These are phyloP conservation scores for Takifugu rubripes DNA, from an alignment of 2,797 vertebrate species.

Conservation along the genomic window DNA sequence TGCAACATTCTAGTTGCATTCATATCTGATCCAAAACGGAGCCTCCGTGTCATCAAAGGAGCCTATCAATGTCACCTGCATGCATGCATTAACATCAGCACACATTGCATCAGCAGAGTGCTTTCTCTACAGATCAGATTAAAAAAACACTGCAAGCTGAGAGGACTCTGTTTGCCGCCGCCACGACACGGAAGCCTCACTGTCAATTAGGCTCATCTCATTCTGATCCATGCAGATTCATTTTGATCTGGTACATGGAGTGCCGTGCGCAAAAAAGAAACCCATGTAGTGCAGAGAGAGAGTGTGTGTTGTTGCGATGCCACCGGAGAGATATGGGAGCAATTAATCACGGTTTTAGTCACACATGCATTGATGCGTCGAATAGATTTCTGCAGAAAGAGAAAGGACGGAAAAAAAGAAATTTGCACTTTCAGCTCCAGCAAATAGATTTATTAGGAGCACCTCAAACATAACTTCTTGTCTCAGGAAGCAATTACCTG, in stretches of 20 bases:
- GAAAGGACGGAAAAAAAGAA: constrained; percentile 13
- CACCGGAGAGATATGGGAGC: constrained; percentile 54
- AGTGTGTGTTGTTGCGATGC: constrained; percentile 24
- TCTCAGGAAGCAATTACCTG: constrained; percentile 39
- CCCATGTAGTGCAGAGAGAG: constrained; percentile 24
- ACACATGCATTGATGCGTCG: constrained; percentile 40
- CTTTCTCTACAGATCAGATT: too few relatives aligned
- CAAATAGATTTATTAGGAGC: constrained; percentile 29
- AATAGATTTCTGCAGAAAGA: constrained; percentile 41
- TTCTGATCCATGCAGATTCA: constrained; percentile 55
- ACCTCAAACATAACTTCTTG: constrained; percentile 39
- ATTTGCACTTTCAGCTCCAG: constrained; percentile 13
- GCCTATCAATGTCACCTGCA: constrained; percentile 36
- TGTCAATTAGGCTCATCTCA: constrained; percentile 50
- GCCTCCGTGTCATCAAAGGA: constrained; percentile 34
- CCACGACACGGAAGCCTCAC: constrained; percentile 28
- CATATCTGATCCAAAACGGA: constrained; percentile 54
- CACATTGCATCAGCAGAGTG: not conserved
- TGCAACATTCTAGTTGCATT: constrained; percentile 32
- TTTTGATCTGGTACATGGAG: constrained; percentile 54
- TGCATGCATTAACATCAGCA: constrained; percentile 19
- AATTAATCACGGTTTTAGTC: constrained; percentile 63
- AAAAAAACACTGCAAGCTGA: constrained; percentile 21
- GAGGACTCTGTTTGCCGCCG: constrained; percentile 11
- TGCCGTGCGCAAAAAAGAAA: constrained; percentile 38